Evolutionary conservation across 2,113 vertebrate genomes (phyloP).

Genomic region (Gadus chalcogrammus): DNA sequence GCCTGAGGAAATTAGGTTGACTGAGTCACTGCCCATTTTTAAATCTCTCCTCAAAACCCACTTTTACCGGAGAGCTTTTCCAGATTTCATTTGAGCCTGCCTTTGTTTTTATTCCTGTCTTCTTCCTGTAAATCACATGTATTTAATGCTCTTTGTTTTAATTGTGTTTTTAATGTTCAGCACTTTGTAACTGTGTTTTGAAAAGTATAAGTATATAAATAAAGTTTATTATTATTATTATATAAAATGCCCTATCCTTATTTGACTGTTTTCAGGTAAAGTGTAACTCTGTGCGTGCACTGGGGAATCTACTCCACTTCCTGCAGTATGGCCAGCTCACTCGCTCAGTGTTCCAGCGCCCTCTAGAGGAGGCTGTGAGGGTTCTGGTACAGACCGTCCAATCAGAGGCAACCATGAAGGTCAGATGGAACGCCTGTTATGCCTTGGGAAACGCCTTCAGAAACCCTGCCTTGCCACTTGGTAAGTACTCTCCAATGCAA

Average conservation of each 20-base stretch:
- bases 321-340: constrained; percentile 81
- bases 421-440: constrained; percentile 96
- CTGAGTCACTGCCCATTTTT: no score
- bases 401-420: constrained; percentile 92
- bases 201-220: no score
- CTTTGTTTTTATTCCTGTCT: no score
- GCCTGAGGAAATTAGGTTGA: no score
- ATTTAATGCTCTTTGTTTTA: no score
- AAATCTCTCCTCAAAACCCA: no score
- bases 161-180: no score
- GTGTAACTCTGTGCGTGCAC: constrained; percentile 87
- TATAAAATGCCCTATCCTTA: background rate
- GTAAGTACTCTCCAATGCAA: constrained; percentile 58
- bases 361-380: constrained; percentile 82
- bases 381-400: constrained; percentile 84
- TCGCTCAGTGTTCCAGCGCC: constrained; percentile 80
- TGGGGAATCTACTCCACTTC: constrained; percentile 95
- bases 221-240: no score
- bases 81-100: no score
- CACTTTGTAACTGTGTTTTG: no score
- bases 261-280: constrained; percentile 78
- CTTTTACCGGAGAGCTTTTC: no score
- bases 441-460: constrained; percentile 93
- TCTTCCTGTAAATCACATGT: no score
- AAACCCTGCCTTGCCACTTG: constrained; percentile 85